Base-by-base conservation (phyloP, 1,140 invertebrate species). In the Dolichoris vasculosae region DNA sequence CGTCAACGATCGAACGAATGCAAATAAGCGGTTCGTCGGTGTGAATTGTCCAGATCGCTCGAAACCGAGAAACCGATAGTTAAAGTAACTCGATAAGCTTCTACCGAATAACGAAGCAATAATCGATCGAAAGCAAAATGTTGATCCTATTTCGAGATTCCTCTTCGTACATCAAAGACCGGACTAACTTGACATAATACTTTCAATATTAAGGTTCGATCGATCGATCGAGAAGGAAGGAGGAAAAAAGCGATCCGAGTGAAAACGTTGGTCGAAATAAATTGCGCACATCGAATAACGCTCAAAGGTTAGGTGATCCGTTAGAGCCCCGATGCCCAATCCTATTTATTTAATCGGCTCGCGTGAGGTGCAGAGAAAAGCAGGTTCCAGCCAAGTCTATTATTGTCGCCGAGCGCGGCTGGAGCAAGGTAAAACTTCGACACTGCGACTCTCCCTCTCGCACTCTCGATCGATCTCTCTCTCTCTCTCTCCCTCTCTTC, bases 351-450 rank as follows among this genome's bases (percentile, higher is more conserved):
- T 93, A 92, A 93, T 93, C 92, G 91, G 90, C 67, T 83, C 63
- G 80, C 20, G 79, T 40, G 71, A 71, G 84, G 38, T 40, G 55
- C n/a, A 80, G 67, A 83, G 76, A 71, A 83, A 78, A 89, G 90
- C 91, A 93, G 92, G 93, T 93, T 93, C 93, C 93, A 93, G 93
- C 93, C 92, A 93, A 93, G 91, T 93, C 93, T 93, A 93, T 93
- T 93, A 93, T 93, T 93, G 92, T 93, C 90, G 71, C 9, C 82
- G 88, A 89, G 87, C 88, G 88, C 89, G 88, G 87, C 89, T 90
- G 89, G 89, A 90, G 88, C 86, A 88, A 89, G 83, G 87, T 83
- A 86, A 83, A 79, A 75, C 85, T 85, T 85, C 77, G 84, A 85
- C 83, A 83, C 63, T 23, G 43, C 67, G 55, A 46, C 43, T 13